Percentiles rank a stretch among this genome's conserved stretches.
Conservation (phyloP, 2,113 vertebrate genomes). For the Bucco capensis region DNA sequence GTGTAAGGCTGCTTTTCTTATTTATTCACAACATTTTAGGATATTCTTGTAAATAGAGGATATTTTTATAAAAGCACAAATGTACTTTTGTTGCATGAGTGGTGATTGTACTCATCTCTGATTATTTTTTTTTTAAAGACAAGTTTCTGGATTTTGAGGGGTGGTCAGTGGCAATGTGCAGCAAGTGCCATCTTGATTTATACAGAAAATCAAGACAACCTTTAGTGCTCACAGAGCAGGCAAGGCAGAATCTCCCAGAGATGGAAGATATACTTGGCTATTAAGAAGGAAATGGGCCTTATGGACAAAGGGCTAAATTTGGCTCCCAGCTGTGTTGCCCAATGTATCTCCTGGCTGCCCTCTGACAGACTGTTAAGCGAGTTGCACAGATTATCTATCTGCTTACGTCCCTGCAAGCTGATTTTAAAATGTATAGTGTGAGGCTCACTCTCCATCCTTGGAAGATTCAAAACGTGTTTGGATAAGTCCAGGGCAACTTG, state of each 20-base stretch:
- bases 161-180: background rate
- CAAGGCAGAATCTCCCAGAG: background rate
- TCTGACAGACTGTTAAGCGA: background rate
- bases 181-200: background rate
- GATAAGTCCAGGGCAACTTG: background rate
- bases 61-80: background rate
- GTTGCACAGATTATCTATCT: background rate
- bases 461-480: background rate
- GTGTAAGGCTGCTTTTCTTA: background rate
- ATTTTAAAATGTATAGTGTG: background rate
- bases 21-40: background rate
- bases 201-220: fast-evolving
- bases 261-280: background rate
- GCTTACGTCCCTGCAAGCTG: background rate
- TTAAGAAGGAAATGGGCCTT: background rate
- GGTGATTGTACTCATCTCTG: background rate
- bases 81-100: background rate
- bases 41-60: background rate
- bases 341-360: background rate
- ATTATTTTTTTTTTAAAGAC: background rate
- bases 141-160: background rate
- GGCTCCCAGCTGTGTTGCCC: background rate
- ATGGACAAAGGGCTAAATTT: background rate
- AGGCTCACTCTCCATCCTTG: background rate
- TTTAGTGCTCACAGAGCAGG: background rate